Evolutionary conservation across 2,797 vertebrate species (phyloP).

Genomic region (Leptodactylus fallax): DNA sequence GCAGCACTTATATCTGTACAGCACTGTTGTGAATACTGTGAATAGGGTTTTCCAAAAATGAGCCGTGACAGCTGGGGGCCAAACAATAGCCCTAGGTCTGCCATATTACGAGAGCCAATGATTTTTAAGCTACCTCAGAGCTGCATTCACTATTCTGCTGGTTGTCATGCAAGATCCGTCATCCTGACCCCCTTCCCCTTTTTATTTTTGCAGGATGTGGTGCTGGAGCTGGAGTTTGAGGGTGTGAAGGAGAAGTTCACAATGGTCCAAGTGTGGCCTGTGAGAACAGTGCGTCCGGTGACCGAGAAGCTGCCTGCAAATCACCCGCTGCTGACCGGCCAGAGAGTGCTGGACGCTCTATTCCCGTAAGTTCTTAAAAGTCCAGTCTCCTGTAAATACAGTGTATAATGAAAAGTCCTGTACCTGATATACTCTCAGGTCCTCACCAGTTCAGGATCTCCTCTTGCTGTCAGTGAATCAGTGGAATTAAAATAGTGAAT

Average conservation of each 20-base stretch:
- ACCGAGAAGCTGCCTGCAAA: constrained; percentile 96
- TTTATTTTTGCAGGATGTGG: constrained; percentile 83
- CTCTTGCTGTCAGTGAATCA: not conserved
- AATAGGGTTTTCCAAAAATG: too few relatives aligned
- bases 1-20: too few relatives aligned
- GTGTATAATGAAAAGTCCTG: not conserved
- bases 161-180: too few relatives aligned
- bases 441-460: not conserved
- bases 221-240: constrained; percentile 96
- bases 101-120: too few relatives aligned
- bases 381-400: not conserved
- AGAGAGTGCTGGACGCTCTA: constrained; percentile 87
- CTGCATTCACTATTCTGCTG: too few relatives aligned
- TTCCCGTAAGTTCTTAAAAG: constrained; percentile 84
- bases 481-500: too few relatives aligned
- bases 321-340: constrained; percentile 88
- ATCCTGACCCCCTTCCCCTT: not conserved
- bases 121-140: too few relatives aligned
- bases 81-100: too few relatives aligned
- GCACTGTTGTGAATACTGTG: too few relatives aligned
- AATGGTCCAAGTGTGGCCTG: constrained; percentile 98
- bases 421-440: too few relatives aligned
- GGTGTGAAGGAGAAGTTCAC: constrained; percentile 94
- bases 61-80: too few relatives aligned
- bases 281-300: constrained; percentile 92